Evolutionary conservation across 2,888 invertebrate species (phyloP).

Genomic region (Eristalis pertinax): DNA sequence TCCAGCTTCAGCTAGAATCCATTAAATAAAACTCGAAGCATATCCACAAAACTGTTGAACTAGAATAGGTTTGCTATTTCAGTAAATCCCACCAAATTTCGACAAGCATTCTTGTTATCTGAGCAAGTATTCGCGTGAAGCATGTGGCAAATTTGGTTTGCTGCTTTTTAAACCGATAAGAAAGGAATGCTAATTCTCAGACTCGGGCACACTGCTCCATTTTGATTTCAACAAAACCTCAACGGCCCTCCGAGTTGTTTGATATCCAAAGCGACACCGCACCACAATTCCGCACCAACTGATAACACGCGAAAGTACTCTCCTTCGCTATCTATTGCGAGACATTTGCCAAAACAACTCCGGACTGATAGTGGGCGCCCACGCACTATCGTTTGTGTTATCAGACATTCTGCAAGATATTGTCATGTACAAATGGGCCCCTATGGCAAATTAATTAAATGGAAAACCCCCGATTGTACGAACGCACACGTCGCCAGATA

Average conservation of each 20-base stretch:
- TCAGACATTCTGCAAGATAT: neutral
- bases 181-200: neutral
- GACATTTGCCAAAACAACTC: neutral
- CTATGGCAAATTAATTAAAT: conserved; percentile 1
- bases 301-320: neutral
- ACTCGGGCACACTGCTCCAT: neutral
- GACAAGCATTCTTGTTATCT: too few relatives aligned
- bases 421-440: neutral
- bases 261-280: neutral
- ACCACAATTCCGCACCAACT: neutral
- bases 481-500: neutral
- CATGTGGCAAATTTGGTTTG: neutral
- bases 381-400: neutral
- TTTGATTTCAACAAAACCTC: neutral
- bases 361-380: neutral
- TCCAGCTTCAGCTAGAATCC: too few relatives aligned
- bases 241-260: neutral
- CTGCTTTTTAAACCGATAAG: neutral
- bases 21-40: too few relatives aligned
- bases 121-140: neutral
- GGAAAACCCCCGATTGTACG: neutral
- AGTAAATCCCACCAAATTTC: too few relatives aligned
- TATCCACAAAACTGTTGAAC: too few relatives aligned
- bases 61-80: too few relatives aligned
- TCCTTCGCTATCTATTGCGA: neutral